These are phyloP conservation scores for Liodrosophila aerea DNA, from an alignment of 2,888 invertebrate species.

Conservation along the genomic window DNA sequence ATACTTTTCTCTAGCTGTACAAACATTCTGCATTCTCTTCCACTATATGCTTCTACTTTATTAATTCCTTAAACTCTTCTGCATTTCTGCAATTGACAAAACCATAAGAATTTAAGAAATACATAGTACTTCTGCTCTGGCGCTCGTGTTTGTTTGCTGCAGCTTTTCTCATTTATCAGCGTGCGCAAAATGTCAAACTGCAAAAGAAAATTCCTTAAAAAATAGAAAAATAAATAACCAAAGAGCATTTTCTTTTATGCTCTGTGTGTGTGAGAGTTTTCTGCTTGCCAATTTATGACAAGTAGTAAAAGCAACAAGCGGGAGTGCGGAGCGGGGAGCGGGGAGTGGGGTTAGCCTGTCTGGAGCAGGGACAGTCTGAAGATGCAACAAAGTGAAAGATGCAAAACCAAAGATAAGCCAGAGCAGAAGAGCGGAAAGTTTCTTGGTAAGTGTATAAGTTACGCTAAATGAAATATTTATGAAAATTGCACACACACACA, in stretches of 20 bases:
- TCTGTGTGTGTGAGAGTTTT: constrained; percentile 21
- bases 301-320: constrained; percentile 58
- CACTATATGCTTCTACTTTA: too few relatives aligned
- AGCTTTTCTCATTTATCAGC: constrained; percentile 36
- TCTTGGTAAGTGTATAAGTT: constrained; percentile 58
- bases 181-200: constrained; percentile 55
- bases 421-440: constrained; percentile 46
- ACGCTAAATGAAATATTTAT: constrained; percentile 76
- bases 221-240: constrained; percentile 14
- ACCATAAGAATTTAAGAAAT: constrained; percentile 20
- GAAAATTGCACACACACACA: constrained; percentile 60
- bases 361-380: constrained; percentile 26
- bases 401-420: constrained; percentile 56
- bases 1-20: too few relatives aligned
- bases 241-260: constrained; percentile 24
- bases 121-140: constrained; percentile 16
- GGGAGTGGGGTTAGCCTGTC: not conserved
- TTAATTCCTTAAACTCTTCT: too few relatives aligned
- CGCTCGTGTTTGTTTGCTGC: not conserved
- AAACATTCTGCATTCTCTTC: too few relatives aligned
- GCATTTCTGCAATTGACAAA: not conserved
- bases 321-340: constrained; percentile 15
- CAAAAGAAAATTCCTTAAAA: constrained; percentile 23
- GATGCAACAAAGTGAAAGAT: constrained; percentile 49
- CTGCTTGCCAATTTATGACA: constrained; percentile 71